Evolutionary conservation across 2,888 invertebrate species (phyloP).

Genomic region (Agrenia bidenticulata): DNA sequence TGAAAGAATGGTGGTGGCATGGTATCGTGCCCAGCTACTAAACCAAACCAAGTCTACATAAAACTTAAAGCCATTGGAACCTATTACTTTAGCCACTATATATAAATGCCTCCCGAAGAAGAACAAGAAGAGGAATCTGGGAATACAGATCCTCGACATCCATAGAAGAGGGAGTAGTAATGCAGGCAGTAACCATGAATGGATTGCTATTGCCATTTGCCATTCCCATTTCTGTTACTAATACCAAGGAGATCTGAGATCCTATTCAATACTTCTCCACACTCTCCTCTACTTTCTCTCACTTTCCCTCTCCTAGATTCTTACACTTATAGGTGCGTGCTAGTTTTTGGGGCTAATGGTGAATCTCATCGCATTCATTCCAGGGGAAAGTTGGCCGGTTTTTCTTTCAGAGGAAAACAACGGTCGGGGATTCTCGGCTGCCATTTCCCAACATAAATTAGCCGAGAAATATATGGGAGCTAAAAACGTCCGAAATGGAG

Average conservation of each 20-base stretch:
- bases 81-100: slow-evolving; percentile 22
- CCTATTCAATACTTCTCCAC: slow-evolving; percentile 13
- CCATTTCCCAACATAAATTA: slow-evolving; percentile 23
- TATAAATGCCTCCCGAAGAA: slow-evolving; percentile 11
- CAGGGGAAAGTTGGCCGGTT: slow-evolving; percentile 12
- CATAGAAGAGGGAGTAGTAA: background rate
- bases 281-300: slow-evolving; percentile 11
- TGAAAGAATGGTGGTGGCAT: background rate
- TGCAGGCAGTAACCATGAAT: slow-evolving; percentile 25
- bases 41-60: slow-evolving; percentile 10
- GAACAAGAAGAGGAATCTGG: too few relatives aligned
- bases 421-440: slow-evolving; percentile 16
- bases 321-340: background rate
- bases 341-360: too few relatives aligned
- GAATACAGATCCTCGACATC: background rate
- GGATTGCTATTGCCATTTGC: slow-evolving; percentile 26
- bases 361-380: too few relatives aligned
- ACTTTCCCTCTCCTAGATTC: slow-evolving; percentile 10
- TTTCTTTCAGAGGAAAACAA: slow-evolving; percentile 15
- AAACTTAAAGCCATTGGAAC: slow-evolving; percentile 22
- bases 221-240: slow-evolving; percentile 24
- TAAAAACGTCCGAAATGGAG: slow-evolving; percentile 22
- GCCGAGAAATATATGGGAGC: slow-evolving; percentile 17
- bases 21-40: slow-evolving; percentile 1
- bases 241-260: slow-evolving; percentile 14